Evolutionary conservation across 2,888 invertebrate genomes (phyloP), one percentile per base, ranked within the genome.

Genomic region (Stenchaetothrips biformis): DNA sequence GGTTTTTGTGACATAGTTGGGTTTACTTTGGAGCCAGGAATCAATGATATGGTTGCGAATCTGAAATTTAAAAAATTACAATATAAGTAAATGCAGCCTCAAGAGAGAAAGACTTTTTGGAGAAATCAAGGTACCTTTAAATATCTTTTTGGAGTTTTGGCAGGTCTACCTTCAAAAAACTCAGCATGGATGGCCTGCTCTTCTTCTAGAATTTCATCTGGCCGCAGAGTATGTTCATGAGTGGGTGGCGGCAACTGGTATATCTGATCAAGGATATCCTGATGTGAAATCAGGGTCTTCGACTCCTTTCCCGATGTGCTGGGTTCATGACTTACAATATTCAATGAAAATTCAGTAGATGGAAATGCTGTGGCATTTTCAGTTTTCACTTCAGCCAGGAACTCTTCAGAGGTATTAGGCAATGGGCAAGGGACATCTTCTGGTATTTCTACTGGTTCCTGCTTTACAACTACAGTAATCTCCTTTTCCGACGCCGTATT

Each of bases 11-110:
- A 91, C 85, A 85, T 91, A 91, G 37, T 85, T 85, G 13, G 91
- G 91, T 84, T 89, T 89, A 62, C 85, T 85, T 79, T 86, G 85
- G 77, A 86, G 85, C 91, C 91, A 92, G 82, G 86, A 86, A 79
- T 89, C 88, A 62, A 91, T 82, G 78, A 92, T 90, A 83, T 90
- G 89, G 84, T 90, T 90, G 80, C 91, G 86, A 77, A 91, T 90
- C 87, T 88, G 83, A 79, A 85, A 84, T 78, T 81, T 80, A 78
- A 78, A 48, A 81, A 77, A 37, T 67, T 49, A 48, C 77, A 49
- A 11, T 67, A 74, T 62, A 77, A 77, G 79, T n/a, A 21, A 18
- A 78, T 21, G 21, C 37, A 53, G 53, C 21, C 7, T 48, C 18
- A 77, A 27, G 47, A 25, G n/a, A 49, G 62, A 78, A 77, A 37